These are phyloP conservation scores for Leptobrachium ailaonicum DNA, from an alignment of 2,113 vertebrate species.

Conservation along the genomic window DNA sequence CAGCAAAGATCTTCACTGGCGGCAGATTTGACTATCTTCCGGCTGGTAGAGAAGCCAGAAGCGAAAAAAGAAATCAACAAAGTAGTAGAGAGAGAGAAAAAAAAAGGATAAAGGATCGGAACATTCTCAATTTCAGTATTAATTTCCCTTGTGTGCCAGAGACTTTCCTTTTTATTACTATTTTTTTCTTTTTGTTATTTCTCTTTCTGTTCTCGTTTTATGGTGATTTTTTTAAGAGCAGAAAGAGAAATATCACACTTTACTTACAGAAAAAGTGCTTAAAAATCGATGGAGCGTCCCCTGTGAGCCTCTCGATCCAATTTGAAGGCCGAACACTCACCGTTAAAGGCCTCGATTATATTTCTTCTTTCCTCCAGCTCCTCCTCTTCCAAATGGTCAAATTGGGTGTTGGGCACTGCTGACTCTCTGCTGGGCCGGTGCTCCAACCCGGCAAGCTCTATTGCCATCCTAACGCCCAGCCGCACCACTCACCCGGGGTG, in stretches of 20 bases:
- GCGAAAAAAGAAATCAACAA: slow-evolving; percentile 29
- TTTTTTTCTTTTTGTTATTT: background rate
- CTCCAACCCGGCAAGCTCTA: no score
- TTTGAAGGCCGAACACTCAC: no score
- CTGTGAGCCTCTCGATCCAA: no score
- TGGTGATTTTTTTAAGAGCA: slow-evolving; percentile 15
- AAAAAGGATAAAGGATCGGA: background rate
- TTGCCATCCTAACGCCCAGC: no score
- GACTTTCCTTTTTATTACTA: slow-evolving; percentile 1
- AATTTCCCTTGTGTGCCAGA: slow-evolving; percentile 29
- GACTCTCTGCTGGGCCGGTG: no score
- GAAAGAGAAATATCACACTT: background rate
- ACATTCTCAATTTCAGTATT: background rate
- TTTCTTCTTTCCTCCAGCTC: no score
- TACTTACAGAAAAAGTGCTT: no score
- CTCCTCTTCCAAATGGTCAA: no score
- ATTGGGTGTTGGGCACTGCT: no score
- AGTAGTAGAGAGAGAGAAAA: background rate
- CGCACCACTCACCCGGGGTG: no score
- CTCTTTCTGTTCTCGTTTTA: slow-evolving; percentile 7
- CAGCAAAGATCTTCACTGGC: background rate
- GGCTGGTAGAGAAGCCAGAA: background rate
- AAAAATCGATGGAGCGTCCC: no score
- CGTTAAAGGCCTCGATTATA: no score
- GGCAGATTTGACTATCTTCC: slow-evolving; percentile 9